Conservation (phyloP, 2,113 vertebrate species). For the Corythoichthys intestinalis region DNA sequence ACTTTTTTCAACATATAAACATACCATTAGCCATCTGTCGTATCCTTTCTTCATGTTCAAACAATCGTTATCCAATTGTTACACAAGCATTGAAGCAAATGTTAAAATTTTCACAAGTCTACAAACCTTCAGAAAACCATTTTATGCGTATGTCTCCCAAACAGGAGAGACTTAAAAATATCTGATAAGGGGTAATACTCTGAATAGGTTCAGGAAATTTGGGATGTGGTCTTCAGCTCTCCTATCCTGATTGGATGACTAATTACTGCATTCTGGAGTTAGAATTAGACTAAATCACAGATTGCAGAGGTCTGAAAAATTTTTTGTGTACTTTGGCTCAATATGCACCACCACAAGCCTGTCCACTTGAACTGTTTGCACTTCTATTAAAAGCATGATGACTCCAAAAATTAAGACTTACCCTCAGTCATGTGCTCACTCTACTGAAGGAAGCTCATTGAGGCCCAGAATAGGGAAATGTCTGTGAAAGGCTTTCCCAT, state of each 20-base stretch:
- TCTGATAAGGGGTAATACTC: no score
- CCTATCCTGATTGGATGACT: not conserved
- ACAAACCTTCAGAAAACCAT: no score
- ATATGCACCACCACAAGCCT: constrained; percentile 1
- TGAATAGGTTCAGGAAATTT: not conserved
- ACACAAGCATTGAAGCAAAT: not conserved
- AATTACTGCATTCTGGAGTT: not conserved
- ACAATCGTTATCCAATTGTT: not conserved
- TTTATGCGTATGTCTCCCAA: no score
- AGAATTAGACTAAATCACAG: not conserved
- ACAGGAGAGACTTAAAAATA: no score
- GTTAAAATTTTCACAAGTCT: not conserved
- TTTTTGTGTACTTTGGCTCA: not conserved
- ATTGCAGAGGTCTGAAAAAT: not conserved
- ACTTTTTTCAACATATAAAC: constrained; percentile 5
- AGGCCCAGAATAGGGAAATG: constrained; percentile 32
- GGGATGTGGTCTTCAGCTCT: not conserved
- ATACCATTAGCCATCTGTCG: constrained; percentile 15
- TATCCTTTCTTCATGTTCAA: not conserved
- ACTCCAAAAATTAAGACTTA: not conserved
- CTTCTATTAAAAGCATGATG: not conserved
- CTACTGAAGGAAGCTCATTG: constrained; percentile 27
- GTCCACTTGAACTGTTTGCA: not conserved
- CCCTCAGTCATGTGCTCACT: constrained; percentile 31
- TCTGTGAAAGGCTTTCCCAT: constrained; percentile 39